A percentile compares a stretch with the other conserved stretches of the same genome.
Conservation (phyloP, 1,140 invertebrate genomes). For the Papilio polyxenes region DNA sequence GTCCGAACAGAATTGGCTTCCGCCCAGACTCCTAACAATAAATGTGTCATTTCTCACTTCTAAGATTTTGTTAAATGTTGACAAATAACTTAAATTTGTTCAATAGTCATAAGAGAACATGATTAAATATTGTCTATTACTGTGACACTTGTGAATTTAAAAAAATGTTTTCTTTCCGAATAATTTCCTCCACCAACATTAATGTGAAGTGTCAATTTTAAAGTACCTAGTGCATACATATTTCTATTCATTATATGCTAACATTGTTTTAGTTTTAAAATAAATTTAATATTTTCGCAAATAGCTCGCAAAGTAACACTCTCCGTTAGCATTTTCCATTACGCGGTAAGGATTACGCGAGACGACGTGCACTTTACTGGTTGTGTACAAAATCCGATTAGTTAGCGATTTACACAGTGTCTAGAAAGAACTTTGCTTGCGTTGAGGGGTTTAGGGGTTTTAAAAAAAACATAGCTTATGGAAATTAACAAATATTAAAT, state of each 20-base stretch:
- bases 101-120: too few species aligned
- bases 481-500: too few species aligned
- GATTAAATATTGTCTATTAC: too few species aligned
- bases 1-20: background rate
- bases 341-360: background rate
- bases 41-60: background rate
- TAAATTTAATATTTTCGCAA: background rate
- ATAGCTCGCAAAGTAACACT: background rate
- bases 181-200: too few species aligned
- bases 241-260: background rate
- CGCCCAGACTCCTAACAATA: background rate
- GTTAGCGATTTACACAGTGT: background rate
- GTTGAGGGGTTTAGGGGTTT: background rate
- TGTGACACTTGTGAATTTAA: too few species aligned
- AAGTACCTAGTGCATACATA: too few species aligned
- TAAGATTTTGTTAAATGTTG: background rate
- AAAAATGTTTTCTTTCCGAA: too few species aligned
- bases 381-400: slow-evolving; percentile 12
- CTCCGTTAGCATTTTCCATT: background rate
- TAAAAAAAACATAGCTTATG: too few species aligned
- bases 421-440: background rate
- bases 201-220: too few species aligned
- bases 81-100: background rate
- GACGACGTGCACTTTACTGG: slow-evolving; percentile 9
- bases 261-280: background rate